A percentile compares a stretch with the other conserved stretches of the same genome.
Conservation (phyloP, 2,113 vertebrate genomes). For the Anoplopoma fimbria region DNA sequence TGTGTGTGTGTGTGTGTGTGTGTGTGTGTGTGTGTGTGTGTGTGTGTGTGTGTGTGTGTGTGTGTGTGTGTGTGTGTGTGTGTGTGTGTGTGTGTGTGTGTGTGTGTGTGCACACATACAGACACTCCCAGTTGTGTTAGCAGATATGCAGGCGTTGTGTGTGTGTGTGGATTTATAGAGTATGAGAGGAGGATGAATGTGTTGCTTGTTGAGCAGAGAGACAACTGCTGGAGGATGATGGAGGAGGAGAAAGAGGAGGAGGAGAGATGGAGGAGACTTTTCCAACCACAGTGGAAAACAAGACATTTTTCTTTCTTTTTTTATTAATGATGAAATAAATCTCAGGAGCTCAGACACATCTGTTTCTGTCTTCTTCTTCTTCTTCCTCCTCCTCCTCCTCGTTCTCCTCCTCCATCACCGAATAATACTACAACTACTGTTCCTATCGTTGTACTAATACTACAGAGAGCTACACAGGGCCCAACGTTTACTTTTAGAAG, state of each 20-base stretch:
- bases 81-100: too few species aligned
- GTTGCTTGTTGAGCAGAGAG: conserved; percentile 66
- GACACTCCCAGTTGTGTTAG: conserved; percentile 27
- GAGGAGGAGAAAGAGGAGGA: background rate
- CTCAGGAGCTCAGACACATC: too few species aligned
- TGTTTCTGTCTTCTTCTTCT: too few species aligned
- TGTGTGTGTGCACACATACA: background rate
- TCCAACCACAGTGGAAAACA: too few species aligned
- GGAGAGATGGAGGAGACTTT: conserved; percentile 6
- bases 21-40: background rate
- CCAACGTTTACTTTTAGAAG: too few species aligned
- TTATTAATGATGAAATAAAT: background rate
- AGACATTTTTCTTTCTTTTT: background rate
- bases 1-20: background rate
- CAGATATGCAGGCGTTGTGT: background rate
- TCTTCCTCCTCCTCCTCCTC: too few species aligned
- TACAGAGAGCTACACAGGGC: too few species aligned
- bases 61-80: too few species aligned
- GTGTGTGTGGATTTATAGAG: conserved; percentile 19
- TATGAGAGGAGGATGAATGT: conserved; percentile 60
- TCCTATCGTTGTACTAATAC: too few species aligned
- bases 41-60: too few species aligned
- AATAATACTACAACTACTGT: too few species aligned
- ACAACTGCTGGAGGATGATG: conserved; percentile 51
- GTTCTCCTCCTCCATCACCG: too few species aligned